phyloP scores from a whole-genome alignment of 35 echinoderm and acorn worm species.

The Patiria miniata region DNA sequence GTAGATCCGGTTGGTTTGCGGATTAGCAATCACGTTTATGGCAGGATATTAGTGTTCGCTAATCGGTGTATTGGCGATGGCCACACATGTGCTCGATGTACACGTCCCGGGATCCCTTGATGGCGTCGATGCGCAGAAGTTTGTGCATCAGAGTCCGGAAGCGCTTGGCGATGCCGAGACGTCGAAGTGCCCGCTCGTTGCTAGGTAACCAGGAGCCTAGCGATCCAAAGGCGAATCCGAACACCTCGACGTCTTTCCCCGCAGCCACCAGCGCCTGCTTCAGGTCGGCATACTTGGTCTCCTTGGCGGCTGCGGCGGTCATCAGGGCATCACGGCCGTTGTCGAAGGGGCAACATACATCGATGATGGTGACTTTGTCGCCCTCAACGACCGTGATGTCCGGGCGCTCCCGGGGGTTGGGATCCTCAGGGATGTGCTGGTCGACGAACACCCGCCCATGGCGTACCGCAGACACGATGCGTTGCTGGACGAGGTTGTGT shows the following conservation, averaged over 20 bases:
- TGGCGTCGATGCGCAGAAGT: no score
- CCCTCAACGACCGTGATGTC: no score
- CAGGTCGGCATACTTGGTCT: background rate
- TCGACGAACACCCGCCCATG: slow-evolving; percentile 4
- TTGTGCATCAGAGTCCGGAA: background rate
- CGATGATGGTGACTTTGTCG: slow-evolving; percentile 27
- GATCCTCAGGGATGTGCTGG: no score
- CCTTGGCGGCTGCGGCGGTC: no score
- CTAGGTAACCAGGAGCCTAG: background rate
- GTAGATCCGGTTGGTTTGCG: no score
- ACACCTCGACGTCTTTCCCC: background rate
- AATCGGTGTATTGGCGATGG: background rate
- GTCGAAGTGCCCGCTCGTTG: background rate
- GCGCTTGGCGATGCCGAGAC: slow-evolving; percentile 7
- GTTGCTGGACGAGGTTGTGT: slow-evolving; percentile 1
- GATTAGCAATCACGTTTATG: no score
- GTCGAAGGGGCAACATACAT: slow-evolving; percentile 3
- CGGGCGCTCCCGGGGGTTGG: no score
- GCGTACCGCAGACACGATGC: background rate
- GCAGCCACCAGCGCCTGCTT: background rate
- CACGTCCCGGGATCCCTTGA: background rate
- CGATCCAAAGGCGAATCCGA: slow-evolving; percentile 15
- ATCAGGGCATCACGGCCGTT: background rate
- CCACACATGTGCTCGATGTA: background rate
- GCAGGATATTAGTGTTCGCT: no score